Percentiles rank a stretch among this genome's conserved stretches.
These are phyloP conservation scores for Polypterus bichir DNA, from an alignment of 2,113 vertebrate genomes.

Conservation along the genomic window DNA sequence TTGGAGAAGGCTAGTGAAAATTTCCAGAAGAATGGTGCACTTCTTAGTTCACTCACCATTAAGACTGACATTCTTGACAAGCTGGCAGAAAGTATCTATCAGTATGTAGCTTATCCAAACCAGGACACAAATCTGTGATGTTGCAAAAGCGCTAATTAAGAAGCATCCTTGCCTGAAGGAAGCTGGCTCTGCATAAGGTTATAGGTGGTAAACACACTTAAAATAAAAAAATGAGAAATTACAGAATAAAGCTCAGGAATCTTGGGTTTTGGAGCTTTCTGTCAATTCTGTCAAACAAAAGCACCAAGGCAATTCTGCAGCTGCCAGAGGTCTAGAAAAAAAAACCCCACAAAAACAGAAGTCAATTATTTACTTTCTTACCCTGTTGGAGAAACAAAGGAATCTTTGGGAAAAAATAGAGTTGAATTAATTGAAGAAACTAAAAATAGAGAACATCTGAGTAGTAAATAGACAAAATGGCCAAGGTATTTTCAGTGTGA, in stretches of 20 bases:
- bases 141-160: slow-evolving; percentile 13
- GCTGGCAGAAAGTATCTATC: slow-evolving; percentile 11
- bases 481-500: slow-evolving; percentile 16
- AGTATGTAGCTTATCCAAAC: slow-evolving; percentile 15
- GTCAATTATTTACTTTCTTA: slow-evolving; percentile 15
- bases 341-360: slow-evolving; percentile 15
- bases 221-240: slow-evolving; percentile 8
- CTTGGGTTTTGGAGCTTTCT: slow-evolving; percentile 12
- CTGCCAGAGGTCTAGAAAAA: background rate
- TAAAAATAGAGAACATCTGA: slow-evolving; percentile 18
- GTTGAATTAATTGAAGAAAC: slow-evolving; percentile 18
- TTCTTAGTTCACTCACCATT: slow-evolving; percentile 3
- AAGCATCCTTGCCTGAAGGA: slow-evolving; percentile 19
- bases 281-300: slow-evolving; percentile 16
- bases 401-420: slow-evolving; percentile 10
- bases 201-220: slow-evolving; percentile 8
- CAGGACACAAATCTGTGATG: slow-evolving; percentile 10
- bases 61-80: slow-evolving; percentile 14
- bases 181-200: slow-evolving; percentile 7
- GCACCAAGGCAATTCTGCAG: background rate
- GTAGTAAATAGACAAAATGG: slow-evolving; percentile 18
- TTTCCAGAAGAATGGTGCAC: slow-evolving; percentile 7
- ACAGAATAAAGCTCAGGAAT: slow-evolving; percentile 9
- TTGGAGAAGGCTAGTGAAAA: slow-evolving; percentile 13
- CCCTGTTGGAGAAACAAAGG: slow-evolving; percentile 16